These are phyloP conservation scores for Halocynthia roretzi DNA, from an alignment of 23 tunicate species.

Conservation along the genomic window DNA sequence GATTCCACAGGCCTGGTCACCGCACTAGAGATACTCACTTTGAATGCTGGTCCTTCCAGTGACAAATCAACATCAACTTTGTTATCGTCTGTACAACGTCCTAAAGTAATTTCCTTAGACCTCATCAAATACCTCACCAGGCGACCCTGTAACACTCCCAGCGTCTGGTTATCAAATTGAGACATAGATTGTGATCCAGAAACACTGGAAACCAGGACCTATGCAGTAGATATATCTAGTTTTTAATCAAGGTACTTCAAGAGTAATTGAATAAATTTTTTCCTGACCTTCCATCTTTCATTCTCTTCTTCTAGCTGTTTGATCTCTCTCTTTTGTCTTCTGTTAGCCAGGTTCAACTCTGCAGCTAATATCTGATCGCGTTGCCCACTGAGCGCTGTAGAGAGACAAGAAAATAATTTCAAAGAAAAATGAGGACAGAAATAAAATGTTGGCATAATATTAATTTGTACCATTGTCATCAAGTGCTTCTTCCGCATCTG, in stretches of 20 bases:
- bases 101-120: conserved; percentile 65
- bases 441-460: background rate
- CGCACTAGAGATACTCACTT: conserved; percentile 13
- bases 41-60: conserved; percentile 73
- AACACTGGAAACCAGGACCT: conserved; percentile 43
- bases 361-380: conserved; percentile 40
- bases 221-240: background rate
- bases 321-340: conserved; percentile 65
- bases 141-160: conserved; percentile 58
- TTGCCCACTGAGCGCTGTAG: conserved; percentile 22
- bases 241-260: background rate
- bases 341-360: conserved; percentile 48
- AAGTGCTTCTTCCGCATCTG: conserved; percentile 70
- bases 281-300: conserved; percentile 50
- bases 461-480: conserved; percentile 35
- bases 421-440: too few species aligned
- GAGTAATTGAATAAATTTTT: background rate
- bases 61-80: conserved; percentile 84
- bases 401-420: background rate
- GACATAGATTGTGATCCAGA: conserved; percentile 40
- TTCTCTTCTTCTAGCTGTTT: conserved; percentile 81
- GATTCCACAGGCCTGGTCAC: background rate
- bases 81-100: conserved; percentile 49
- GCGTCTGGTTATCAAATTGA: conserved; percentile 70
- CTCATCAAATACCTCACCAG: conserved; percentile 75